Evolutionary conservation across 2,797 vertebrate genomes (phyloP), one percentile per base, ranked within the genome.

Genomic region (Trachurus trachurus): DNA sequence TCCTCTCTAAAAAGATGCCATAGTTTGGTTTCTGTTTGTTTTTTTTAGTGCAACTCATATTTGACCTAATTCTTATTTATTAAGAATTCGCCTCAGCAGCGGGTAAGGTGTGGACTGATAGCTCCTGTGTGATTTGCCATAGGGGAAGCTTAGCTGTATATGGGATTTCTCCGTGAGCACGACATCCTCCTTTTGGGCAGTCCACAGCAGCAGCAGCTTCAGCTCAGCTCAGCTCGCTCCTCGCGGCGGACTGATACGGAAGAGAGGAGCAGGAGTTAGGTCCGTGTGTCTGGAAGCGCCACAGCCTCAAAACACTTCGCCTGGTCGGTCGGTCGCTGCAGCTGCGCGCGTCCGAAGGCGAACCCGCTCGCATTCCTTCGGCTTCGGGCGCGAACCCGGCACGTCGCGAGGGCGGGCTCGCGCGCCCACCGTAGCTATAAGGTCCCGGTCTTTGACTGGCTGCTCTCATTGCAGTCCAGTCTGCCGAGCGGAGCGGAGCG

Each of bases 381-480:
- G 62, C 75, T 57, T 10, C 69, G 10, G 19, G 19, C 10, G 69
- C 78, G 77, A 59, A 63, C 67, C 79, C 76, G 68, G 82, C 88
- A 57, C 88, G 90, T 86, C 82, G 81, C 16, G 87, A 81, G 90
- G 88, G 90, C 88, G 92, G 88, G 86, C 88, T 90, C 82, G 31
- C 26, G 1, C 26, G 78, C 79, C 71, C 67, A 81, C 81, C 68
- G 85, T 42, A 71, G 76, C 88, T 89, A 83, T 90, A 89, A 87
- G 89, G 88, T 94, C 89, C 91, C 91, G 78, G 26, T 1, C 87
- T 89, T 85, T 83, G 86, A 89, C 95, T 77, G 92, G 69, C 94
- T 90, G 87, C 82, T 69, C 89, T 91, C 94, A 93, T 93, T 94
- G 94, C 93, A 93, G 94, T 94, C 93, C 88, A 78, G 94, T 91